Percentiles rank a stretch among this genome's conserved stretches.
Conservation (phyloP, 2,797 vertebrate species). For the Balearica regulorum region DNA sequence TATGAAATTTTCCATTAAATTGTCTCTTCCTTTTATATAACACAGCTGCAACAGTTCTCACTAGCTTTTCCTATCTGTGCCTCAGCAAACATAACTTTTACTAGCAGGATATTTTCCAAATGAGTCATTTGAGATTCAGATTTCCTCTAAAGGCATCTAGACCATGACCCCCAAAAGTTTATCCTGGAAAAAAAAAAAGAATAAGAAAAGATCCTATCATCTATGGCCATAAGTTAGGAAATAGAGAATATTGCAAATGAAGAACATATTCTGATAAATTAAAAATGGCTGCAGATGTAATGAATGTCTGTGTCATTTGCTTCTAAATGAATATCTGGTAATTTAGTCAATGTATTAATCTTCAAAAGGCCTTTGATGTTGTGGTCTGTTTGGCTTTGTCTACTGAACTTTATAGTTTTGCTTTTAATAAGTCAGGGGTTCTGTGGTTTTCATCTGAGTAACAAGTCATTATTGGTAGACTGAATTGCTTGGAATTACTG, state of each 20-base stretch:
- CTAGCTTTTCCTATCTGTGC: conserved; percentile 57
- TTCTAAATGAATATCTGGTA: conserved; percentile 40
- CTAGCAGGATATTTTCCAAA: conserved; percentile 54
- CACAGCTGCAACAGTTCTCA: conserved; percentile 75
- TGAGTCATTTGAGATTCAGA: conserved; percentile 43
- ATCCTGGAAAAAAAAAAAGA: not conserved
- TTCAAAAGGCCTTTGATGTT: conserved; percentile 60
- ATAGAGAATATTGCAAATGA: not conserved
- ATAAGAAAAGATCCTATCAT: not conserved
- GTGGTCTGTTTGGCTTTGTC: conserved; percentile 41
- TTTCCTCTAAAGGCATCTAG: not conserved
- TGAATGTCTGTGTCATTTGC: not conserved
- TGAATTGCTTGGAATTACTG: conserved; percentile 19
- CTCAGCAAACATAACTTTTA: conserved; percentile 42
- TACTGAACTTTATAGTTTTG: conserved; percentile 33
- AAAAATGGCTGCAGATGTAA: conserved; percentile 1
- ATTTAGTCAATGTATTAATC: conserved; percentile 42
- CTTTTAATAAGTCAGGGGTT: conserved; percentile 38
- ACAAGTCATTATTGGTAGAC: conserved; percentile 1
- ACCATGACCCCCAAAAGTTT: not conserved
- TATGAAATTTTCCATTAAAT: conserved; percentile 77
- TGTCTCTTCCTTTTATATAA: conserved; percentile 73
- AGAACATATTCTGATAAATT: not conserved
- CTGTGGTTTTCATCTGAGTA: conserved; percentile 19
- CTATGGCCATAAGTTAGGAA: not conserved